phyloP scores from a whole-genome alignment of 2,113 vertebrate genomes.

The Archocentrus centrarchus region DNA sequence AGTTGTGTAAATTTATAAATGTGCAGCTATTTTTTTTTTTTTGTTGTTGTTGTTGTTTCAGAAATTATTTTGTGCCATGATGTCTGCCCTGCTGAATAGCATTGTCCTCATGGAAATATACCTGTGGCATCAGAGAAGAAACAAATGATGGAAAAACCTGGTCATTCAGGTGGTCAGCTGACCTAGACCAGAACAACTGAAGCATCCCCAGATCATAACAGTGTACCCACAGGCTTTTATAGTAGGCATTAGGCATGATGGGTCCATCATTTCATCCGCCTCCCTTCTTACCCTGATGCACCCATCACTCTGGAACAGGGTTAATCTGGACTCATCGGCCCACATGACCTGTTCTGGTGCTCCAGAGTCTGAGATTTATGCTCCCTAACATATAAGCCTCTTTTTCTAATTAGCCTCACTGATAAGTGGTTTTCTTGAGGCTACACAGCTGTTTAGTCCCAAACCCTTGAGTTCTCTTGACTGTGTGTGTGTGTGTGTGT shows the following conservation, averaged over 20 bases:
- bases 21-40: no score
- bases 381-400: not conserved
- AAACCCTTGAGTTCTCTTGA: not conserved
- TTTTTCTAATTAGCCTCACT: not conserved
- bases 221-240: not conserved
- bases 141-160: no score
- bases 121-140: no score
- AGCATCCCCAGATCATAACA: not conserved
- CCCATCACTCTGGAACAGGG: not conserved
- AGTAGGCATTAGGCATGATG: not conserved
- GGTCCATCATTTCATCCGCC: not conserved
- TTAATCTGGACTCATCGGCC: not conserved
- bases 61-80: no score
- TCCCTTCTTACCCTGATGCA: not conserved
- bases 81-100: no score
- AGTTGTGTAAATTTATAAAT: no score
- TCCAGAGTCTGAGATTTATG: not conserved
- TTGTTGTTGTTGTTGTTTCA: no score
- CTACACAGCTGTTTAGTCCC: slow-evolving; percentile 1
- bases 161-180: no score
- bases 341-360: not conserved
- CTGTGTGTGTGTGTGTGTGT: not conserved
- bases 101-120: no score
- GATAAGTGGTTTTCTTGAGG: slow-evolving; percentile 1
- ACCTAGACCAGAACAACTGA: not conserved